Conservation (phyloP, 2,797 vertebrate species). For the Betta splendens region DNA sequence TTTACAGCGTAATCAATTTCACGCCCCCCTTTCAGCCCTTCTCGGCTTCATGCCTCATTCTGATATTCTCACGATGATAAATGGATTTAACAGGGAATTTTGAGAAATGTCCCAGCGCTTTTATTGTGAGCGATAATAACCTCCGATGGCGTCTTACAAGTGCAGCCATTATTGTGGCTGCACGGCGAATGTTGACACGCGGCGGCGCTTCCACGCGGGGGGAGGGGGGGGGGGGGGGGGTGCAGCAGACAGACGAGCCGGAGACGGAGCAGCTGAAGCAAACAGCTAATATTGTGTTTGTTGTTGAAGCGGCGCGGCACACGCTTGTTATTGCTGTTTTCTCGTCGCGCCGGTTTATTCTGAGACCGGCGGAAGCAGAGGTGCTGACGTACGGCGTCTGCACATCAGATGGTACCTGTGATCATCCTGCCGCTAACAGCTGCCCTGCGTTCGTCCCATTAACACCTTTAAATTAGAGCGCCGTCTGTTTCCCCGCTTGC, state of each 20-base stretch:
- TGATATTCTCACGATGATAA: slow-evolving; percentile 35
- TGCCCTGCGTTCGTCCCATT: slow-evolving; percentile 39
- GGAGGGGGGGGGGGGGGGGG: slow-evolving; percentile 5
- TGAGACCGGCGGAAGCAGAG: slow-evolving; percentile 12
- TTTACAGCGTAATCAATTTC: slow-evolving; percentile 63
- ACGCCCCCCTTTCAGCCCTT: slow-evolving; percentile 45
- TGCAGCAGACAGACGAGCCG: slow-evolving; percentile 9
- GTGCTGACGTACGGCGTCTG: slow-evolving; percentile 25
- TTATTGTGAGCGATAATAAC: slow-evolving; percentile 21
- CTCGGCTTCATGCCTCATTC: slow-evolving; percentile 30
- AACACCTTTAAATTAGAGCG: slow-evolving; percentile 33
- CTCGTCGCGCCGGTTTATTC: slow-evolving; percentile 32
- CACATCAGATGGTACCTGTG: slow-evolving; percentile 35
- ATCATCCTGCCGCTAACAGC: slow-evolving; percentile 28
- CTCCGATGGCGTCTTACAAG: slow-evolving; percentile 31
- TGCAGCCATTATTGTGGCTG: slow-evolving; percentile 20
- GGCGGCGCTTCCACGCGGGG: slow-evolving; percentile 16
- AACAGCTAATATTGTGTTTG: slow-evolving; percentile 18
- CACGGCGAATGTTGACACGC: slow-evolving; percentile 26
- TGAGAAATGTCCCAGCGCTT: slow-evolving; percentile 18
- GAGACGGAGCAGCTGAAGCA: slow-evolving; percentile 11
- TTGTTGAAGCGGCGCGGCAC: slow-evolving; percentile 1
- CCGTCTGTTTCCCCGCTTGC: slow-evolving; percentile 6
- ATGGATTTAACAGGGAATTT: slow-evolving; percentile 33
- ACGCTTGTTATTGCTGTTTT: slow-evolving; percentile 16